Base-by-base conservation (phyloP, 2,113 vertebrate species). In the Varanus salvator region DNA sequence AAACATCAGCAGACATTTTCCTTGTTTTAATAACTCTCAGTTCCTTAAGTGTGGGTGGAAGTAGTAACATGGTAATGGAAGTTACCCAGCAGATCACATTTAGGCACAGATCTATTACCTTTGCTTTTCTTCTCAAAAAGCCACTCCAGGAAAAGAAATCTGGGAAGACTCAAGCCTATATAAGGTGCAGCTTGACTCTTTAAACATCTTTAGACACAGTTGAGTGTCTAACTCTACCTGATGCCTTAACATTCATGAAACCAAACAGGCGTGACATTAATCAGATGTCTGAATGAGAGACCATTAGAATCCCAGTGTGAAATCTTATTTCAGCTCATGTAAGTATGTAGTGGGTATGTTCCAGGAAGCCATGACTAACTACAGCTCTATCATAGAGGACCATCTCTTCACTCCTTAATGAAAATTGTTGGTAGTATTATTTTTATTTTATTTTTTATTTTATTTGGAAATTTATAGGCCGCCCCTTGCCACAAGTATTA, bases 181-280 rank as follows among this genome's bases (percentile, higher is more conserved):
- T 23, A 81, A 38, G 1, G 14, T 34, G 9, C 50, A 6, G 6
- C 27, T 29, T 50, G 4, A 71, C 21, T 71, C 8, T 27, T 27
- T 19, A 77, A 80, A 54, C 3, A 54, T 12, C 6, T 11, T 66
- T 27, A n/a, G 48, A 9, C 11, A 12, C 71, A 86, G 8, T 44
- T 44, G 23, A 54, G 11, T 1, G 27, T 0, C 0, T 2, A 57
- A 27, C 25, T 7, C 7, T 60, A 38, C 4, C 25, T 83, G 2
- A 38, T n/a, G 27, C 15, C 50, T 6, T 23, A 89, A 19, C 52
- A 64, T 2, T 34, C 6, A 17, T 75, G 23, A 38, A 29, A 27
- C 14, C 19, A 2, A 86, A 29, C 34, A 60, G 6, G 14, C n/a
- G 38, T 48, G 25, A 21, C 48, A 27, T 1, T 75, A 54, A 64